A percentile compares a stretch with the other conserved stretches of the same genome.
phyloP scores from a whole-genome alignment of 2,797 vertebrate genomes.

The Spea hammondii region DNA sequence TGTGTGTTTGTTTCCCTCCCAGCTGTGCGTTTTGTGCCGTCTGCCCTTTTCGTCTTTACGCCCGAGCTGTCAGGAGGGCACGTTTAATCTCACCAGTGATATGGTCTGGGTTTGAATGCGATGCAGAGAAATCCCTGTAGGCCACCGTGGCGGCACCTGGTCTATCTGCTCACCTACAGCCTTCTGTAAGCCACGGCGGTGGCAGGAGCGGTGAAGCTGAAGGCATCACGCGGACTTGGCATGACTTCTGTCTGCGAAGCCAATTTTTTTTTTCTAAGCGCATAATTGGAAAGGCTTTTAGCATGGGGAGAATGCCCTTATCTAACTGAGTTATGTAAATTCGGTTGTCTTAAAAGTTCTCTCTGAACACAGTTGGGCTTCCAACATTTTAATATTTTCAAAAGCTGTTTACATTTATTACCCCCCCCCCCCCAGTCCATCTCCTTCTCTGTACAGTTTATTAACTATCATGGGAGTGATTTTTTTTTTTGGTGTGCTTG shows the following conservation, averaged over 20 bases:
- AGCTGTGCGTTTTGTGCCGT: conserved; percentile 53
- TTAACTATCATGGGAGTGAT: too few relatives aligned
- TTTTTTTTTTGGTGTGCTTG: background rate
- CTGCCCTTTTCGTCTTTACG: background rate
- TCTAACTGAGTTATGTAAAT: conserved; percentile 62
- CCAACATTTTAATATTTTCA: conserved; percentile 6
- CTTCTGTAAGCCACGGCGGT: background rate
- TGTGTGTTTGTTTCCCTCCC: conserved; percentile 42
- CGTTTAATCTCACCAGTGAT: conserved; percentile 40
- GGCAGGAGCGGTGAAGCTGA: conserved; percentile 25
- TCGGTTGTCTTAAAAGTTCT: conserved; percentile 49
- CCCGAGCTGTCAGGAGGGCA: conserved; percentile 48
- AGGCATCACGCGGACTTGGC: conserved; percentile 9
- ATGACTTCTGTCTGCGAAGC: conserved; percentile 17
- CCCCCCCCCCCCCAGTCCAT: background rate
- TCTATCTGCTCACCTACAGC: conserved; percentile 45
- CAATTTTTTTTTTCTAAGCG: conserved; percentile 45
- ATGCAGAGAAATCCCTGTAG: conserved; percentile 9
- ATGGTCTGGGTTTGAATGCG: conserved; percentile 21
- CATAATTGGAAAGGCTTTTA: conserved; percentile 31
- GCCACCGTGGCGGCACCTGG: conserved; percentile 5
- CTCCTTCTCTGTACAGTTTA: background rate
- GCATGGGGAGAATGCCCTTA: conserved; percentile 52
- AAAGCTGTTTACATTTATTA: background rate
- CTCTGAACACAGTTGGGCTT: conserved; percentile 45